These are phyloP conservation scores for Caenorhabditis sinica DNA, from an alignment of 2,888 invertebrate genomes.

Conservation along the genomic window DNA sequence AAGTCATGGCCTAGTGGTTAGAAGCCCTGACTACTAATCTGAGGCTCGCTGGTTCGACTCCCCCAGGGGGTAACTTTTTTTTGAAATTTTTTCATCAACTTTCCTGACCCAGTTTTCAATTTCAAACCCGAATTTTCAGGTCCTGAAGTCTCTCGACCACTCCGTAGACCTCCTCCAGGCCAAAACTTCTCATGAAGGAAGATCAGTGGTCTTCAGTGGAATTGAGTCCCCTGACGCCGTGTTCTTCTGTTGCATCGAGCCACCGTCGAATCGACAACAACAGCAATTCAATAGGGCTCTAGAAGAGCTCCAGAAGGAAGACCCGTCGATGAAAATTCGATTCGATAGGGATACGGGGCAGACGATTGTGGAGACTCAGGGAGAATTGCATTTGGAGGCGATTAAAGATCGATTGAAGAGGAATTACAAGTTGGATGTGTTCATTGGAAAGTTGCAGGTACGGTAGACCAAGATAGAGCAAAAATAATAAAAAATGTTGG, in stretches of 20 bases:
- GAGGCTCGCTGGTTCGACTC: neutral
- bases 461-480: neutral
- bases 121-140: neutral
- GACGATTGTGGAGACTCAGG: conserved; percentile 85
- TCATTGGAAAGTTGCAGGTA: conserved; percentile 93
- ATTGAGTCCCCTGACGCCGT: conserved; percentile 93
- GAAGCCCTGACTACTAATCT: too few species aligned
- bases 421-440: conserved; percentile 93
- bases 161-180: neutral
- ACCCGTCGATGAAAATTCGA: conserved; percentile 80
- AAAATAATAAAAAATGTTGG: neutral
- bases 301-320: conserved; percentile 74
- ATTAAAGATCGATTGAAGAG: conserved; percentile 88
- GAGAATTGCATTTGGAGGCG: conserved; percentile 94
- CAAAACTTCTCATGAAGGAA: conserved; percentile 28
- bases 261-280: conserved; percentile 87
- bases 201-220: conserved; percentile 84
- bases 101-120: too few species aligned
- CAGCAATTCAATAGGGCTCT: conserved; percentile 79
- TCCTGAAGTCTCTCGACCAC: neutral
- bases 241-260: conserved; percentile 96
- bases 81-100: neutral
- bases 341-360: conserved; percentile 86
- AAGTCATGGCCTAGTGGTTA: too few species aligned
- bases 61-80: neutral